A percentile compares a stretch with the other conserved stretches of the same genome.
phyloP scores from a whole-genome alignment of 2,888 invertebrate species.

The Drosophila neutralis region DNA sequence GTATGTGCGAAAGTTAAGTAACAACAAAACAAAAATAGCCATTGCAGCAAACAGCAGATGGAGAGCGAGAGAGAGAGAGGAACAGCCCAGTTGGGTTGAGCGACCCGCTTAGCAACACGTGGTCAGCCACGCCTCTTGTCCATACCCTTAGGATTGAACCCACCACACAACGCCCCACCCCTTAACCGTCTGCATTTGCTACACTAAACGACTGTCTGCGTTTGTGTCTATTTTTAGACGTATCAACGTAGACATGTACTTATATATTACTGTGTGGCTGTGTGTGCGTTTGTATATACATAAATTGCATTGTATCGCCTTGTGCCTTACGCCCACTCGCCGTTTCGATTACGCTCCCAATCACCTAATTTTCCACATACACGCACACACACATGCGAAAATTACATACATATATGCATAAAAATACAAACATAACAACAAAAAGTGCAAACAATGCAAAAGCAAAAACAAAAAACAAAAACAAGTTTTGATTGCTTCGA shows the following conservation, averaged over 20 bases:
- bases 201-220: background rate
- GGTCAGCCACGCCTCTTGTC: slow-evolving; percentile 47
- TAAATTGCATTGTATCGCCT: slow-evolving; percentile 30
- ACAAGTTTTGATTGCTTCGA: slow-evolving; percentile 34
- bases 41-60: slow-evolving; percentile 17
- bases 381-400: background rate
- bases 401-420: background rate
- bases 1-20: slow-evolving; percentile 21
- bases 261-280: background rate
- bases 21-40: slow-evolving; percentile 21
- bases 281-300: slow-evolving; percentile 6
- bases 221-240: slow-evolving; percentile 48
- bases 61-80: background rate
- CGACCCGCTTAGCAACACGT: slow-evolving; percentile 74
- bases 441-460: slow-evolving; percentile 6
- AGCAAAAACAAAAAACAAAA: slow-evolving; percentile 28
- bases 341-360: slow-evolving; percentile 15
- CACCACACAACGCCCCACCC: slow-evolving; percentile 18
- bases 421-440: background rate
- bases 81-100: slow-evolving; percentile 49
- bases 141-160: background rate
- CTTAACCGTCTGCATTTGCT: background rate
- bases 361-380: slow-evolving; percentile 17
- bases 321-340: slow-evolving; percentile 43
- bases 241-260: slow-evolving; percentile 22